Base-by-base conservation (phyloP, 2,113 vertebrate genomes). In the Phalacrocorax pelagicus region DNA sequence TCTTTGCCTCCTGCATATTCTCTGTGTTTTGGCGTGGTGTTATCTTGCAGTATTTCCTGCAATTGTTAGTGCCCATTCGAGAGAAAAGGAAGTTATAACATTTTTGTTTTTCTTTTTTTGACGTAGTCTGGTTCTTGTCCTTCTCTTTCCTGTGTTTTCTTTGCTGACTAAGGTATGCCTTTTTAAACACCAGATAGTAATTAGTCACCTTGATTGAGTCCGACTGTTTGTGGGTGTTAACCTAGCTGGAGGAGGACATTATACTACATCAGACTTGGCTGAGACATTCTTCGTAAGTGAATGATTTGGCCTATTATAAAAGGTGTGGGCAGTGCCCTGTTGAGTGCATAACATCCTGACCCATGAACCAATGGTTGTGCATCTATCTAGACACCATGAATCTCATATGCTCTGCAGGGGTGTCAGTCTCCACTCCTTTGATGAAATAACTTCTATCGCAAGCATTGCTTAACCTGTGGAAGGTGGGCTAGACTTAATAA, bases 21-120 rank as follows among this genome's bases (percentile, higher is more conserved):
- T 88, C 72, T 83, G 9, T 79, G 47, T 81, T 86, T 78, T 88
- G 46, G 29, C 22, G 46, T 49, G 66, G n/a, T 26, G 9, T 86
- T 93, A 44, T 88, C 81, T 89, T 94, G 55, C 66, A 85, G 20
- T 90, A 47, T 91, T 91, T 97, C 78, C 91, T 79, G 42, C 49
- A 81, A 88, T 58, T 87, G n/a, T 72, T 63, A 70, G 46, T 58
- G 59, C 23, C 42, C 42, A 54, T 62, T 42, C 87, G 81, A 91
- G 46, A 77, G 81, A 75, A 94, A 90, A 80, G 59, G 89, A 88
- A 90, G n/a, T 66, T 75, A 29, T 24, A 73, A 62, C 46, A 79
- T 86, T 72, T 61, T 70, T 72, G 70, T 80, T 32, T 27, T 62
- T 75, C 8, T 72, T 88, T 66, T 90, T 38, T 88, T 95, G 15